Conservation (phyloP, 2,888 invertebrate genomes). For the Cryptops parisi region DNA sequence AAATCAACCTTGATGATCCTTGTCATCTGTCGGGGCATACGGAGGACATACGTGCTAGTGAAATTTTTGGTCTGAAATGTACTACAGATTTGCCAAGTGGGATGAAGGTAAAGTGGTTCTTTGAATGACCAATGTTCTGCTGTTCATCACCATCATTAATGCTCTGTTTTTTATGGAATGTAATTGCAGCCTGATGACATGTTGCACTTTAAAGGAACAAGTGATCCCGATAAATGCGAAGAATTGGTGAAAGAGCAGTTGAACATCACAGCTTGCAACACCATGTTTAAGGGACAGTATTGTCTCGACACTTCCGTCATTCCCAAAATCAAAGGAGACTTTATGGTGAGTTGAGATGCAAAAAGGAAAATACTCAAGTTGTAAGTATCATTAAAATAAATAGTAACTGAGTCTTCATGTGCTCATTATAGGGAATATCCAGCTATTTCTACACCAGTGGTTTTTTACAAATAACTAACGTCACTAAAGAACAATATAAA, state of each 20-base stretch:
- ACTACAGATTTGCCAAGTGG: too few species aligned
- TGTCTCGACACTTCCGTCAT: background rate
- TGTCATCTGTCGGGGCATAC: background rate
- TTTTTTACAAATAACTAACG: background rate
- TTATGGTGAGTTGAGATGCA: background rate
- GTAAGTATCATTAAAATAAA: too few species aligned
- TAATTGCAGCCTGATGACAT: background rate
- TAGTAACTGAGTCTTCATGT: too few species aligned
- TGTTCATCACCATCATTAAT: too few species aligned
- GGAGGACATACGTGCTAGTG: background rate
- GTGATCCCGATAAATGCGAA: background rate
- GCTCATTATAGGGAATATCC: slow-evolving; percentile 3
- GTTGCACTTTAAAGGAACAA: background rate
- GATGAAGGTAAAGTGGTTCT: too few species aligned
- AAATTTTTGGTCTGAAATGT: background rate
- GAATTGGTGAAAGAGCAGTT: background rate
- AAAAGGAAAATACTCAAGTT: background rate
- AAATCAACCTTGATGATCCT: background rate
- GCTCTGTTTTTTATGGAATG: too few species aligned
- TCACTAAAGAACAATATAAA: too few species aligned
- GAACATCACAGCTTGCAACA: background rate
- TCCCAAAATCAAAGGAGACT: slow-evolving; percentile 3
- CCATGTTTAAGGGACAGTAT: background rate
- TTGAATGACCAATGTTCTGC: too few species aligned
- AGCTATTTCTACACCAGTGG: background rate